Base-by-base conservation (phyloP, 1,140 invertebrate genomes). In the Araneus ventricosus region DNA sequence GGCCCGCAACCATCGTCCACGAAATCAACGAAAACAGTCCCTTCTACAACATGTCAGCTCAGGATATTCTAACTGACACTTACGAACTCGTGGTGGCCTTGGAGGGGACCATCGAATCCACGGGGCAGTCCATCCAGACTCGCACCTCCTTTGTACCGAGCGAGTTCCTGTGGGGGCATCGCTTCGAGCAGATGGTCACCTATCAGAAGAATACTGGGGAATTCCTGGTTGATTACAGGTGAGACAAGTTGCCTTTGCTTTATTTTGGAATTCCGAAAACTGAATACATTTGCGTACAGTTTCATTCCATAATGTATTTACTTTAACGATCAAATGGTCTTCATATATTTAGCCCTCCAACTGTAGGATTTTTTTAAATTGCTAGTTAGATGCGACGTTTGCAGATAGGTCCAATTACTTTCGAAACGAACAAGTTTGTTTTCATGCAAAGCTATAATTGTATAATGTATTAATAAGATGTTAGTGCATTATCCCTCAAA, bases 11-110 rank as follows among this genome's bases (percentile, higher is more conserved):
- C 14, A 95, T 96, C 67, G 95, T 99, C 90, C 98, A 99, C 95
- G 97, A 97, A 95, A 98, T 99, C 94, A 97, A 99, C 94, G 96
- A 97, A 86, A 96, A 97, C 39, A 98, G 97, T 92, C 99, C 99
- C 0, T 97, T 99, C 70, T 99, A 98, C 95, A 59, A 59, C 24
- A 96, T 99, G 94, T 97, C 97, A 0, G 98, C 98, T 0, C 97
- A 98, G 8, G 98, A 99, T 94, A 97, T 99, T 94, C 95, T 98
- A 5, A 97, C 97, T 94, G 98, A 99, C 92, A 97, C 97, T 91
- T 99, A 99, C 95, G 99, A 99, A 95, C 97, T 99, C 70, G 97
- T 99, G 7, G 98, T 99, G 2, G 98, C 99, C 90, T 96, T 99
- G 22, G 99, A 94, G 41, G 94, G 94, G 6, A 94, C 94, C 22